Evolutionary conservation across 2,113 vertebrate species (phyloP).

Genomic region (Trematocara stigmaticum): DNA sequence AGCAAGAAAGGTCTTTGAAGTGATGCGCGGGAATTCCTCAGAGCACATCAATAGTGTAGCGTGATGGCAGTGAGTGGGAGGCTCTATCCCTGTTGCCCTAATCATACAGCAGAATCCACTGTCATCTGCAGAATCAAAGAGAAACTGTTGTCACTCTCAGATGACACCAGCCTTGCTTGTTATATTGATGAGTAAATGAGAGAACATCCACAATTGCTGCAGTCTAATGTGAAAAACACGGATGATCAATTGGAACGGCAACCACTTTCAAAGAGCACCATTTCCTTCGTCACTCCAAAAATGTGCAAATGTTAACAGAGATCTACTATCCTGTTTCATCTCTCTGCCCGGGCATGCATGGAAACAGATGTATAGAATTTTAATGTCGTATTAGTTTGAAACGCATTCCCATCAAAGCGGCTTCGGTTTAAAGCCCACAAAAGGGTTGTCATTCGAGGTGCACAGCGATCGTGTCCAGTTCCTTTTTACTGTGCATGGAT

Average conservation of each 20-base stretch:
- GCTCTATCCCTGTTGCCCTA: constrained; percentile 16
- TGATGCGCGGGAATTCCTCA: constrained; percentile 34
- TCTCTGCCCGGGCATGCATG: neutral
- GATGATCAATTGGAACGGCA: neutral
- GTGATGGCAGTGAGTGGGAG: constrained; percentile 6
- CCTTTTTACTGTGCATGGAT: neutral
- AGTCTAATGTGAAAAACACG: neutral
- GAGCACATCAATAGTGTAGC: constrained; percentile 15
- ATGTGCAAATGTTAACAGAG: neutral
- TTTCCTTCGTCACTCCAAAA: neutral
- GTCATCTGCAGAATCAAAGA: constrained; percentile 23
- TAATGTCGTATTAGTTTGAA: neutral
- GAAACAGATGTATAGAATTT: neutral
- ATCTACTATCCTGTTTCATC: neutral
- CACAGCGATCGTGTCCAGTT: neutral
- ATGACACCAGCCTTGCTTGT: neutral
- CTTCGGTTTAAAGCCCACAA: neutral
- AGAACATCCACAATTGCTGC: neutral
- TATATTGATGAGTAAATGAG: constrained; percentile 14
- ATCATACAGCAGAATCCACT: constrained; percentile 28
- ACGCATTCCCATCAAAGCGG: neutral
- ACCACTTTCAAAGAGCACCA: neutral
- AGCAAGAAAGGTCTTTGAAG: constrained; percentile 10
- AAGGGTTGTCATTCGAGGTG: neutral
- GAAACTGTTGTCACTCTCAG: neutral